Conservation (phyloP, 2,797 vertebrate species). For the Yasuhikotakia modesta region DNA sequence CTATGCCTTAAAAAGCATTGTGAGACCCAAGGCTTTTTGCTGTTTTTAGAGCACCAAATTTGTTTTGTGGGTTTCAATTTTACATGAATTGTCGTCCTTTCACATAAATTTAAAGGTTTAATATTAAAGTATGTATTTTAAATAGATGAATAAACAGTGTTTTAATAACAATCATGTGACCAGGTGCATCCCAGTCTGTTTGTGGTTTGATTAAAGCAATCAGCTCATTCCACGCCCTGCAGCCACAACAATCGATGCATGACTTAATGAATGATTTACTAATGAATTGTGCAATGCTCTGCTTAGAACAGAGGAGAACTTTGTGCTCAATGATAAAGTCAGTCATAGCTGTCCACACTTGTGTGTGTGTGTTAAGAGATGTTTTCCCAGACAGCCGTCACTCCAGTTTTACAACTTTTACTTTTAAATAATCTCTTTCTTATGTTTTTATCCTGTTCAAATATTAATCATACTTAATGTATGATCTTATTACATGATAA, state of each 20-base stretch:
- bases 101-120: slow-evolving; percentile 6
- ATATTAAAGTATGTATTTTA: slow-evolving; percentile 35
- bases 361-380: slow-evolving; percentile 9
- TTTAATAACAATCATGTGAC: slow-evolving; percentile 58
- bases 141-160: slow-evolving; percentile 33
- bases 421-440: too few relatives aligned
- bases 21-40: slow-evolving; percentile 29
- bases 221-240: slow-evolving; percentile 56
- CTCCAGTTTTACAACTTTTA: neutral
- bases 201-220: slow-evolving; percentile 61
- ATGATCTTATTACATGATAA: too few relatives aligned
- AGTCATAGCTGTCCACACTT: slow-evolving; percentile 31
- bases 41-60: neutral
- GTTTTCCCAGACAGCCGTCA: neutral
- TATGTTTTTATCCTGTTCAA: too few relatives aligned
- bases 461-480: too few relatives aligned
- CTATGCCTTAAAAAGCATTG: slow-evolving; percentile 38
- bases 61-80: neutral
- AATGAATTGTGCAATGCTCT: slow-evolving; percentile 63
- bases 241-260: slow-evolving; percentile 59
- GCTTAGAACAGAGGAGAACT: slow-evolving; percentile 60
- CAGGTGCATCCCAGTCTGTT: slow-evolving; percentile 59
- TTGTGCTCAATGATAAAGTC: slow-evolving; percentile 52
- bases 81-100: slow-evolving; percentile 36
- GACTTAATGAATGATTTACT: slow-evolving; percentile 64